phyloP scores from a whole-genome alignment of 2,113 vertebrate genomes.

The Onychorhynchus coronatus region DNA sequence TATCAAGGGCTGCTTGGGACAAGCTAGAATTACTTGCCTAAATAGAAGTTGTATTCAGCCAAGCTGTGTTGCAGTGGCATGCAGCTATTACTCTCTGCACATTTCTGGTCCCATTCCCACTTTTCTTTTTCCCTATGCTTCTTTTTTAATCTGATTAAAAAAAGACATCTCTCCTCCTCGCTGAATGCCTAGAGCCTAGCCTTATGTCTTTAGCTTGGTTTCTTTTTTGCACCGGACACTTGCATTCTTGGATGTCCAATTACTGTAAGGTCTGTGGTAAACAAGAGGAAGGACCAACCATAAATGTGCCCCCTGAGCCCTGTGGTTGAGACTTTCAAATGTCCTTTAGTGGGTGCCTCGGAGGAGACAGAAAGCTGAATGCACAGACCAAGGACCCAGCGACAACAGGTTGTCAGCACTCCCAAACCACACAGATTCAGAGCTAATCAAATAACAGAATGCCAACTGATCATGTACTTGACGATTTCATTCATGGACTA shows the following conservation, averaged over 20 bases:
- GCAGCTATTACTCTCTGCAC: neutral
- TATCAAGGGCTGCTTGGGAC: neutral
- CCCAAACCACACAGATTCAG: neutral
- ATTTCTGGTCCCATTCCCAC: neutral
- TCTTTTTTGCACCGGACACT: neutral
- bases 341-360: neutral
- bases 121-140: neutral
- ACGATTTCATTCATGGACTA: neutral
- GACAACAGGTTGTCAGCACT: neutral
- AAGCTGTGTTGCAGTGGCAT: fast-evolving
- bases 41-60: neutral
- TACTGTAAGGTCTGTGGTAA: fast-evolving
- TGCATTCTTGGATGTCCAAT: neutral
- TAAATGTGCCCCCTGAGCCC: fast-evolving
- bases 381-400: neutral
- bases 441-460: neutral
- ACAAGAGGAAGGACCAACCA: fast-evolving
- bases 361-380: neutral
- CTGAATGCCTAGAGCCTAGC: neutral
- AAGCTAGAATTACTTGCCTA: neutral
- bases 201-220: neutral
- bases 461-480: neutral
- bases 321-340: neutral
- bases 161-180: neutral
- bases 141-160: fast-evolving